phyloP scores from a whole-genome alignment of 2,797 vertebrate genomes.

The Pyrrhura leucotis region DNA sequence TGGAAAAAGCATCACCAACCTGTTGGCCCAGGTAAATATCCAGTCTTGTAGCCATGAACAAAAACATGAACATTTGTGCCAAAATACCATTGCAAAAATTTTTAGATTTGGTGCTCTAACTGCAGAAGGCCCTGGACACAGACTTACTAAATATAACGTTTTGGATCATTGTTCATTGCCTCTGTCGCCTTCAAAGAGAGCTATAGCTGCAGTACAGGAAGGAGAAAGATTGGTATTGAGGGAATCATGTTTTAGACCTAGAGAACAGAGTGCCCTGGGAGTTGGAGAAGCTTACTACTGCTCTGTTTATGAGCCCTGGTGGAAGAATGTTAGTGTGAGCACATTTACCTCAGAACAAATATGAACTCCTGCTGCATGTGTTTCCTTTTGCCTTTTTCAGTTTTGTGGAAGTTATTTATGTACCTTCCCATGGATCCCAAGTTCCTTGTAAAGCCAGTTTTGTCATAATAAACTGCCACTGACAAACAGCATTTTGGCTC shows the following conservation, averaged over 20 bases:
- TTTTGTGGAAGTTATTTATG: background rate
- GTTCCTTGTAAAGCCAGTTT: background rate
- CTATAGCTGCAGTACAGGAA: background rate
- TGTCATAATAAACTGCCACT: background rate
- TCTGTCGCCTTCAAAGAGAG: background rate
- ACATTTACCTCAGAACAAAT: background rate
- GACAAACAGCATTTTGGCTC: background rate
- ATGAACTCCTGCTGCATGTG: background rate
- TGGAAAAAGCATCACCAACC: background rate
- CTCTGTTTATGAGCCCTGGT: background rate
- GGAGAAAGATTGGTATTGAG: background rate
- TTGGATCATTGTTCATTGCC: background rate
- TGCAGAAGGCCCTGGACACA: background rate
- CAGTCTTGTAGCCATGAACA: background rate
- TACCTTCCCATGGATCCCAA: background rate
- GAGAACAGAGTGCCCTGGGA: background rate
- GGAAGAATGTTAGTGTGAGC: background rate
- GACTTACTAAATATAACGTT: background rate
- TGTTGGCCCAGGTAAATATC: background rate
- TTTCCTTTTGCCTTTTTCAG: background rate
- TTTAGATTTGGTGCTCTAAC: background rate
- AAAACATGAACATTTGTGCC: background rate
- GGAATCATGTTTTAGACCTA: background rate
- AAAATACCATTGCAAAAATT: background rate
- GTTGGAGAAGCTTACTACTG: background rate